These are phyloP conservation scores for Opisthograptis luteolata DNA, from an alignment of 2,888 invertebrate species.

Conservation along the genomic window DNA sequence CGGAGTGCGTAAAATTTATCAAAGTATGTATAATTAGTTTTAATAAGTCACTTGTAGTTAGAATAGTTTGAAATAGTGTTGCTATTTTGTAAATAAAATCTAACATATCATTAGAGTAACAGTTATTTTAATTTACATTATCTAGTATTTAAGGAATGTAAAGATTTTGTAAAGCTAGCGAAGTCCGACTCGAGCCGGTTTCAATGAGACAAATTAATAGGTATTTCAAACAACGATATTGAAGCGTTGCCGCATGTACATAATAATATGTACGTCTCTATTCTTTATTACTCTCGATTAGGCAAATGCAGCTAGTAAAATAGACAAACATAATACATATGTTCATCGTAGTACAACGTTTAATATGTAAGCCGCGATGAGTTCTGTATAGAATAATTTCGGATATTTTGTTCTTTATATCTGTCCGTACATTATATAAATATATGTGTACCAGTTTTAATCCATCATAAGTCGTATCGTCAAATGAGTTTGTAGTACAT, in stretches of 20 bases:
- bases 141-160: conserved; percentile 7
- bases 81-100: not conserved
- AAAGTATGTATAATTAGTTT: not conserved
- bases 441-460: too few relatives aligned
- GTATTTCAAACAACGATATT: conserved; percentile 66
- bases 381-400: not conserved
- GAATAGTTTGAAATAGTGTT: not conserved
- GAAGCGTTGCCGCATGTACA: conserved; percentile 47
- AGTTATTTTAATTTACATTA: conserved; percentile 3
- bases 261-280: too few relatives aligned
- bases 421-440: too few relatives aligned
- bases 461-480: not conserved
- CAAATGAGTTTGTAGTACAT: not conserved
- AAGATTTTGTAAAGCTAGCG: conserved; percentile 14
- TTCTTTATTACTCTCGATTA: conserved; percentile 61
- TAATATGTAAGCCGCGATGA: not conserved
- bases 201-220: conserved; percentile 70
- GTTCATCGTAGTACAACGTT: not conserved
- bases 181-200: conserved; percentile 59
- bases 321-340: not conserved
- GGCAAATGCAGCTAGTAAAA: conserved; percentile 34
- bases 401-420: not conserved
- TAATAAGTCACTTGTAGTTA: not conserved
- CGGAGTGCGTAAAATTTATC: not conserved
- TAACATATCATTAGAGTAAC: not conserved